phyloP scores from a whole-genome alignment of 2,888 invertebrate species.

The Hydropsyche betteni region DNA sequence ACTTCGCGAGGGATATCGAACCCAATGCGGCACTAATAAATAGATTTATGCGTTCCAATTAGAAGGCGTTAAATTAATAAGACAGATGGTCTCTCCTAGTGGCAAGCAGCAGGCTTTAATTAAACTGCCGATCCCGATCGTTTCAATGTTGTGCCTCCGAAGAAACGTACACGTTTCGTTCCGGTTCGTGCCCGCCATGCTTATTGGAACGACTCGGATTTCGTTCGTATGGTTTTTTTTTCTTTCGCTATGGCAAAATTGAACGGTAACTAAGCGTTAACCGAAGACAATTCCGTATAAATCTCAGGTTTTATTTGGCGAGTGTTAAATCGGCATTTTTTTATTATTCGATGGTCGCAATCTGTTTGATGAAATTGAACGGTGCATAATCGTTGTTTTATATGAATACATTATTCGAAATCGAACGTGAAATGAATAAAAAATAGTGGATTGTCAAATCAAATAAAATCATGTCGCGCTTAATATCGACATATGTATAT shows the following conservation, averaged over 20 bases:
- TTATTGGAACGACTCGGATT: conserved; percentile 35
- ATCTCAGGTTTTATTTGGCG: too few species aligned
- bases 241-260: background rate
- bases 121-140: conserved; percentile 45
- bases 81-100: conserved; percentile 41
- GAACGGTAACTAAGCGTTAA: conserved; percentile 31
- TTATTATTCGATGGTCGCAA: too few species aligned
- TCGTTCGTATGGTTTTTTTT: conserved; percentile 23
- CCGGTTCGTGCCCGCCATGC: conserved; percentile 44
- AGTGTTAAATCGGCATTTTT: too few species aligned
- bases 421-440: too few species aligned
- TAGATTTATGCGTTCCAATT: conserved; percentile 50
- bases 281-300: conserved; percentile 15
- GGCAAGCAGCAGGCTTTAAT: conserved; percentile 43
- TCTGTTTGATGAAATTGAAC: too few species aligned
- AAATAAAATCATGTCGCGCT: too few species aligned
- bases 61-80: conserved; percentile 49
- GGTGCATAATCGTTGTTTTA: too few species aligned
- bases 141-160: conserved; percentile 33
- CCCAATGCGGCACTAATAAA: conserved; percentile 14
- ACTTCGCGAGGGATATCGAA: background rate
- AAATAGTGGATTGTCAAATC: too few species aligned
- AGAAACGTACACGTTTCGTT: conserved; percentile 35
- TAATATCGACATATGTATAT: too few species aligned
- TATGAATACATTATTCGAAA: too few species aligned